A percentile compares a stretch with the other conserved stretches of the same genome.
These are phyloP conservation scores for Oikopleura albicans DNA, from an alignment of 23 tunicate genomes.

Conservation along the genomic window DNA sequence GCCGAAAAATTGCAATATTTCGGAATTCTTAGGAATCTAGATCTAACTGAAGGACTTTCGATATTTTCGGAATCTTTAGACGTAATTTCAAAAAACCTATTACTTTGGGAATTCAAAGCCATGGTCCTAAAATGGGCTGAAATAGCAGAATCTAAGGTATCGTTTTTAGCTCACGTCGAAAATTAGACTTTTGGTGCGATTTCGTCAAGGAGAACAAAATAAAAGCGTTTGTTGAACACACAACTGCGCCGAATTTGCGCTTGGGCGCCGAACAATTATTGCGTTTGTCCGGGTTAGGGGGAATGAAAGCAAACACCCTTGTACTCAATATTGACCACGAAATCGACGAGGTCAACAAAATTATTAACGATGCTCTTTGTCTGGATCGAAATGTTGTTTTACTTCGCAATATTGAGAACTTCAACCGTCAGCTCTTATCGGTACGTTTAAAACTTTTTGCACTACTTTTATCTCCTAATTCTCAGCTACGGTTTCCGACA, in stretches of 20 bases:
- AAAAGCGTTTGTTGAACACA: slow-evolving; percentile 84
- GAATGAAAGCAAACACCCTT: slow-evolving; percentile 93
- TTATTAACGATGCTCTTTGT: not conserved
- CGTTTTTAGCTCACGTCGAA: slow-evolving; percentile 20
- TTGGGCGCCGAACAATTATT: slow-evolving; percentile 80
- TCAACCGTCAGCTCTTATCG: not conserved
- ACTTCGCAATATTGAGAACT: not conserved
- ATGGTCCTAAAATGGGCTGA: too few species aligned
- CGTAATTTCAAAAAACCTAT: too few species aligned
- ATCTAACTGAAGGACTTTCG: too few species aligned
- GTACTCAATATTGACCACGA: slow-evolving; percentile 37
- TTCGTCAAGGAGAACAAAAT: slow-evolving; percentile 61
- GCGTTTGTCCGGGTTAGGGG: slow-evolving; percentile 84
- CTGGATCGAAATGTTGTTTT: slow-evolving; percentile 18
- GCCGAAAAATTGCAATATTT: too few species aligned
- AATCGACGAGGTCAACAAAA: not conserved
- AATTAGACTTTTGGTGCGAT: slow-evolving; percentile 66
- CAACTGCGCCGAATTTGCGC: slow-evolving; percentile 40
- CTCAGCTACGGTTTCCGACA: too few species aligned
- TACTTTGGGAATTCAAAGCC: too few species aligned
- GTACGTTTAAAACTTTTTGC: not conserved
- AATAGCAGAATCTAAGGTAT: not conserved
- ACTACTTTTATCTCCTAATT: too few species aligned
- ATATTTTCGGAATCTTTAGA: too few species aligned
- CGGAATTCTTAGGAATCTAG: too few species aligned